Base-by-base conservation (phyloP, 2,797 vertebrate genomes). In the Anolis apletophallus region DNA sequence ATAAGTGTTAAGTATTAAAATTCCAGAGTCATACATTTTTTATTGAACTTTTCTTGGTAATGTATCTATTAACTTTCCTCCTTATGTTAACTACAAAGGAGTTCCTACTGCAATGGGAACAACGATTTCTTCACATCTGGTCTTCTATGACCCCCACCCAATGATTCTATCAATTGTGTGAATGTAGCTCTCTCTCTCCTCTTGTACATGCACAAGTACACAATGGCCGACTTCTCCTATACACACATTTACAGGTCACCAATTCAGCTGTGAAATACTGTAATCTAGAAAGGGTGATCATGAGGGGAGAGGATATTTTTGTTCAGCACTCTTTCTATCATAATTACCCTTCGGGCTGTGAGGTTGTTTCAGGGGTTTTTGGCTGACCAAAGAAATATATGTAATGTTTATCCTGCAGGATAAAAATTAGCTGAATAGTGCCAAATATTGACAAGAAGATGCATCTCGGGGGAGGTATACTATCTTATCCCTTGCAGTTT, bases 1-100 rank as follows among this genome's bases (percentile, higher is more conserved):
- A 84, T 21, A 80, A 34, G 16, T 74, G 59, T 21, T 90, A 10
- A 4, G 9, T 40, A 21, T 75, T 23, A 90, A 88, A 84, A 40
- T 26, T 26, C 12, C 36, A 73, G 40, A 21, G 34, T 7, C 61
- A 74, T 90, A 1, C 6, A 34, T 5, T 50, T 81, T 81, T 17
- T 85, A 59, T 1, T 64, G 40, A 91, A 71, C 3, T 13, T 61
- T 83, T n/a, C 13, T 5, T 80, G 1, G 23, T 55, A 32, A 88
- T 83, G 21, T 52, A 50, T 9, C 21, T 17, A 14, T 83, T 83
- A 34, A 68, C 59, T 75, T 54, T 64, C 68, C n/a, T 88, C 26
- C 2, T 83, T 16, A 84, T 16, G 69, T 80, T 67, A 88, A 68
- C n/a, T 34, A 52, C 26, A 40, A 29, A 81, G 23, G 29, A 67